These are phyloP conservation scores for Girardinichthys multiradiatus DNA, from an alignment of 2,113 vertebrate species.

Conservation along the genomic window DNA sequence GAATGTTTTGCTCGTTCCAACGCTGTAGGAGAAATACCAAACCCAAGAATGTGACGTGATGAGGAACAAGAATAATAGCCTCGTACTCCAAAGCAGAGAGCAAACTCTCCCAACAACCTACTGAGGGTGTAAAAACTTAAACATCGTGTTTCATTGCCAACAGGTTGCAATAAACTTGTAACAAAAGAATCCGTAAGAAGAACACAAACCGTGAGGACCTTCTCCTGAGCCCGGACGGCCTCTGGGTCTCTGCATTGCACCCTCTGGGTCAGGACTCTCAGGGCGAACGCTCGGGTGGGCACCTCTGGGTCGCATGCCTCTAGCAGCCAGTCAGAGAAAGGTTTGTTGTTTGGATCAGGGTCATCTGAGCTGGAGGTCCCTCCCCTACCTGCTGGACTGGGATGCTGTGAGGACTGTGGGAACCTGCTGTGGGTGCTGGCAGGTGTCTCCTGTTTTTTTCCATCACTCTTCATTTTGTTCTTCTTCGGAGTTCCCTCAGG, in stretches of 20 bases:
- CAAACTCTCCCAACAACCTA: too few relatives aligned
- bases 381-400: neutral
- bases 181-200: neutral
- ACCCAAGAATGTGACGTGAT: too few relatives aligned
- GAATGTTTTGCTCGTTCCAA: too few relatives aligned
- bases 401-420: neutral
- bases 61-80: too few relatives aligned
- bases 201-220: slow-evolving; percentile 82
- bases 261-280: slow-evolving; percentile 81
- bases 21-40: too few relatives aligned
- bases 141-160: neutral
- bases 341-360: neutral
- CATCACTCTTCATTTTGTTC: neutral
- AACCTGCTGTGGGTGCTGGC: neutral
- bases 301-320: slow-evolving; percentile 88
- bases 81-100: too few relatives aligned
- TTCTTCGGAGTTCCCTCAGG: neutral
- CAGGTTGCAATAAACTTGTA: neutral
- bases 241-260: slow-evolving; percentile 72
- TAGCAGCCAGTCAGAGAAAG: slow-evolving; percentile 77
- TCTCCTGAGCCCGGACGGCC: slow-evolving; percentile 80
- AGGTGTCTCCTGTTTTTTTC: neutral
- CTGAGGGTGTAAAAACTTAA: too few relatives aligned
- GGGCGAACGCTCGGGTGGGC: slow-evolving; percentile 82
- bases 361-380: neutral